A percentile compares a stretch with the other conserved stretches of the same genome.
These are phyloP conservation scores for Mico argentatus DNA, from an alignment of 2,797 vertebrate genomes.

Conservation along the genomic window DNA sequence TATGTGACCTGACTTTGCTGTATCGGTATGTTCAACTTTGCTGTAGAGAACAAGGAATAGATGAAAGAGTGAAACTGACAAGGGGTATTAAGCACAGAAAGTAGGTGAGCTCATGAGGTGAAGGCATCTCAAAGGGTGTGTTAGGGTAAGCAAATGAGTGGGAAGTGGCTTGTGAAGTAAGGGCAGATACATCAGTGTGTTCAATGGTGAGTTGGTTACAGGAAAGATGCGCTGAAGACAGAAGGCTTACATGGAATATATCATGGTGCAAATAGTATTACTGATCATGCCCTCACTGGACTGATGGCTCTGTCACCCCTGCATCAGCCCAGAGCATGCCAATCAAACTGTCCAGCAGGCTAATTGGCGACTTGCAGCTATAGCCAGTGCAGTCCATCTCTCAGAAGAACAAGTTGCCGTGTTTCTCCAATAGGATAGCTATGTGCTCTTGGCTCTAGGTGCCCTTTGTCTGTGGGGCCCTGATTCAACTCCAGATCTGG, in stretches of 20 bases:
- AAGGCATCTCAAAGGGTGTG: background rate
- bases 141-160: background rate
- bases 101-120: background rate
- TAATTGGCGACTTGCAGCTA: fast-evolving
- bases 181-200: background rate
- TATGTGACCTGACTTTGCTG: background rate
- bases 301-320: background rate
- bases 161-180: background rate
- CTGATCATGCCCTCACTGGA: background rate
- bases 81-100: background rate
- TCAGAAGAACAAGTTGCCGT: background rate
- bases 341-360: background rate
- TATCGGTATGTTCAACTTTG: background rate
- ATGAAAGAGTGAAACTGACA: background rate
- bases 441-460: no score
- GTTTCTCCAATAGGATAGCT: background rate
- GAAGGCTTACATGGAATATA: background rate
- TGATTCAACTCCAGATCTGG: background rate
- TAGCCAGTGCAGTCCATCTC: background rate
- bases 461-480: background rate
- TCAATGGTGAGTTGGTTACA: background rate
- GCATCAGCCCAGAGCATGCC: background rate
- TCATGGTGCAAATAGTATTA: no score
- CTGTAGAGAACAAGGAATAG: background rate
- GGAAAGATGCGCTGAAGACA: background rate